Evolutionary conservation across 2,888 invertebrate genomes (phyloP).

Genomic region (Asteroscopus sphinx): DNA sequence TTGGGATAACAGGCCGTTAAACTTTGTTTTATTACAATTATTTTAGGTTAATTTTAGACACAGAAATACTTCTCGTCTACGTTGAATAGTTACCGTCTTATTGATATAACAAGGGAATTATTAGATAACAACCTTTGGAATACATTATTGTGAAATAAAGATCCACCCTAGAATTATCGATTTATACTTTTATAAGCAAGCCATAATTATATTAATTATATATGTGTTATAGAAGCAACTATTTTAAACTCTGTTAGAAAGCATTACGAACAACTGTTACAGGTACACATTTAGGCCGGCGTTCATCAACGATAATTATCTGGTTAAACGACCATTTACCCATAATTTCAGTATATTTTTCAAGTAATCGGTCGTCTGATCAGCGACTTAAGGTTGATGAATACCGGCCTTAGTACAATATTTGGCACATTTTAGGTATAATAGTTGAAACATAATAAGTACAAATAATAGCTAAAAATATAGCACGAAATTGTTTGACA

Average conservation of each 20-base stretch:
- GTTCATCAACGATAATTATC: too few species aligned
- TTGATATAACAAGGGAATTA: neutral
- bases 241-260: conserved; percentile 6
- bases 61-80: neutral
- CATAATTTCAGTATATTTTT: too few species aligned
- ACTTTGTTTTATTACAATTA: too few species aligned
- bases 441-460: conserved; percentile 3
- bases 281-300: conserved; percentile 26
- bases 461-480: conserved; percentile 8
- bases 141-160: neutral
- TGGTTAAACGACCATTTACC: too few species aligned
- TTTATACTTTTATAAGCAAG: conserved; percentile 20
- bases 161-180: neutral
- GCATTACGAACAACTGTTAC: conserved; percentile 9
- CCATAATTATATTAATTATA: conserved; percentile 26
- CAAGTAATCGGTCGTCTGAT: too few species aligned
- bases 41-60: conserved; percentile 2
- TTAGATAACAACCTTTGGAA: conserved; percentile 10
- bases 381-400: too few species aligned
- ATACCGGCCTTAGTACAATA: too few species aligned
- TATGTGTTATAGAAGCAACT: conserved; percentile 13
- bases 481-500: conserved; percentile 6
- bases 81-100: neutral
- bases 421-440: conserved; percentile 34
- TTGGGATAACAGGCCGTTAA: too few species aligned